Conservation (phyloP, 2,888 invertebrate genomes). For the Halictus quadricinctus region DNA sequence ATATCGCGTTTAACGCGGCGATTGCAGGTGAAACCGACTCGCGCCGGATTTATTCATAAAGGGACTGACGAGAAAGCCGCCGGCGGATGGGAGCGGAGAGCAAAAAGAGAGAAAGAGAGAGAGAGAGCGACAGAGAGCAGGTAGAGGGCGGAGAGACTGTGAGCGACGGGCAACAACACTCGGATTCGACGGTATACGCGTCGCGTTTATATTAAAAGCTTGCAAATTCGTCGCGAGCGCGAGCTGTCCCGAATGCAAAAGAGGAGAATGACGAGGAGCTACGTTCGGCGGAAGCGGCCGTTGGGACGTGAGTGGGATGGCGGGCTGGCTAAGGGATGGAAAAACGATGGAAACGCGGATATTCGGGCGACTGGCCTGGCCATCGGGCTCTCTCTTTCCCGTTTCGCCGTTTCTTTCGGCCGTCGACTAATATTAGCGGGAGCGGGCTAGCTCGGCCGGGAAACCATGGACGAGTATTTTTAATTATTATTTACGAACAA, state of each 20-base stretch:
- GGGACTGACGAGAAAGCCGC: slow-evolving; percentile 51
- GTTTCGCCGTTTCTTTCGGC: not conserved
- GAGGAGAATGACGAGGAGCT: slow-evolving; percentile 63
- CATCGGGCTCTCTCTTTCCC: slow-evolving; percentile 4
- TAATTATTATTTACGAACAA: slow-evolving; percentile 80
- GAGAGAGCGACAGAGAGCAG: not conserved
- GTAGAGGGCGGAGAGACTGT: slow-evolving; percentile 23
- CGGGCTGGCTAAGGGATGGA: slow-evolving; percentile 56
- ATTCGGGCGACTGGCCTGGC: slow-evolving; percentile 43
- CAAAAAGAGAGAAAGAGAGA: slow-evolving; percentile 13
- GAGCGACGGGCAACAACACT: slow-evolving; percentile 65
- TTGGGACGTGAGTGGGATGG: not conserved
- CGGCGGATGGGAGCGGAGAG: slow-evolving; percentile 30
- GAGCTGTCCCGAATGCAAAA: slow-evolving; percentile 70
- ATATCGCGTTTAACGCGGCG: slow-evolving; percentile 64
- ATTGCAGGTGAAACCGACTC: slow-evolving; percentile 69
- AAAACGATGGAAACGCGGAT: slow-evolving; percentile 70
- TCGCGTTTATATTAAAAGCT: slow-evolving; percentile 74
- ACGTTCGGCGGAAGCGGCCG: slow-evolving; percentile 37
- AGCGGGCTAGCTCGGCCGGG: slow-evolving; percentile 41
- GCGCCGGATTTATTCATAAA: slow-evolving; percentile 71
- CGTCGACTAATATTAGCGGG: slow-evolving; percentile 71
- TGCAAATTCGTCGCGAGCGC: slow-evolving; percentile 71
- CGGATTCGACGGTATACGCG: slow-evolving; percentile 68
- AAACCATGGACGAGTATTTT: slow-evolving; percentile 75